These are phyloP conservation scores for Pachymerium ferrugineum DNA, from an alignment of 2,888 invertebrate genomes.

Conservation along the genomic window DNA sequence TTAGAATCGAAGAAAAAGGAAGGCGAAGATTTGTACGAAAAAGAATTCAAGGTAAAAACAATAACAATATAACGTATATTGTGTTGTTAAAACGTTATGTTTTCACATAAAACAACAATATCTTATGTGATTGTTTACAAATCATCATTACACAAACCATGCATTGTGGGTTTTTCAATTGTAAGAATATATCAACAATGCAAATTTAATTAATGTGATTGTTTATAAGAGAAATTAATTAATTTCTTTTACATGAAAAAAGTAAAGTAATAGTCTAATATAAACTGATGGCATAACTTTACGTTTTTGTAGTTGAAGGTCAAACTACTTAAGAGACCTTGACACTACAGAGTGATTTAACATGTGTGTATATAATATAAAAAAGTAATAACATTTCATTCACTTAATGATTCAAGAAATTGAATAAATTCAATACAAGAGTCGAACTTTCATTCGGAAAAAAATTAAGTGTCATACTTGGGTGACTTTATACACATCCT, in stretches of 20 bases:
- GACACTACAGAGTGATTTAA: neutral
- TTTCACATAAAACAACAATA: too few relatives aligned
- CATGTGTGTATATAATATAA: too few relatives aligned
- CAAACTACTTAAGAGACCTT: slow-evolving; percentile 16
- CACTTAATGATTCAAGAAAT: neutral
- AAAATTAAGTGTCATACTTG: too few relatives aligned
- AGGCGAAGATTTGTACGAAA: slow-evolving; percentile 48
- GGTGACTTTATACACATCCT: too few relatives aligned
- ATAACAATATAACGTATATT: neutral
- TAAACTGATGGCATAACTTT: slow-evolving; percentile 5
- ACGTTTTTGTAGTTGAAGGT: slow-evolving; percentile 21
- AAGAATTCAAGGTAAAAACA: slow-evolving; percentile 49
- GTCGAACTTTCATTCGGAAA: too few relatives aligned
- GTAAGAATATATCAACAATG: neutral
- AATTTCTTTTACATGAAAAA: too few relatives aligned
- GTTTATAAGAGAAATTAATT: neutral
- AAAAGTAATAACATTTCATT: slow-evolving; percentile 23
- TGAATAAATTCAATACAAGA: neutral
- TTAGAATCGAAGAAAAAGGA: slow-evolving; percentile 47
- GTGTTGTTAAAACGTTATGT: neutral
- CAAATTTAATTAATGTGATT: neutral
- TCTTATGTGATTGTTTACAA: neutral
- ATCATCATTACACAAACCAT: neutral
- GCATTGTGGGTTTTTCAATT: neutral
- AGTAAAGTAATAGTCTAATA: too few relatives aligned